Percentiles rank a stretch among this genome's conserved stretches.
These are phyloP conservation scores for Piezodorus guildinii DNA, from an alignment of 1,140 invertebrate genomes.

Conservation along the genomic window DNA sequence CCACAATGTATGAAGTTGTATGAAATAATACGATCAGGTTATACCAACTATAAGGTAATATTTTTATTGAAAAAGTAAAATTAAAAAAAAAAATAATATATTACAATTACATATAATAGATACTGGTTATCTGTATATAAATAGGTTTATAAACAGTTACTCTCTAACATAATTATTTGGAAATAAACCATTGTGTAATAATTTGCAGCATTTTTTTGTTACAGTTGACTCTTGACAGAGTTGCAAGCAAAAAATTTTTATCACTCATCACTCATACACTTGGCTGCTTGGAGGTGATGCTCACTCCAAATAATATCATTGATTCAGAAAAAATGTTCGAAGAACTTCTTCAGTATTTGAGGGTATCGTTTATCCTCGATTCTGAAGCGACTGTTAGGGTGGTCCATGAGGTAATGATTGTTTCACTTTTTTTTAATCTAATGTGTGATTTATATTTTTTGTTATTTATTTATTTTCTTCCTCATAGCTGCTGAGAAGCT, in stretches of 20 bases:
- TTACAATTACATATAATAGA: no score
- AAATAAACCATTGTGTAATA: no score
- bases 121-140: no score
- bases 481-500: slow-evolving; percentile 57
- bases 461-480: not conserved
- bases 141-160: no score
- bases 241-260: slow-evolving; percentile 60
- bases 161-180: no score
- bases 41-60: slow-evolving; percentile 63
- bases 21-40: slow-evolving; percentile 58
- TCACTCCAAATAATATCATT: slow-evolving; percentile 59
- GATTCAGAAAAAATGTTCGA: slow-evolving; percentile 65
- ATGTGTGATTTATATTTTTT: not conserved
- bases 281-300: slow-evolving; percentile 55
- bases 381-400: slow-evolving; percentile 59
- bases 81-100: no score
- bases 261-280: slow-evolving; percentile 53
- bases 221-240: slow-evolving; percentile 58
- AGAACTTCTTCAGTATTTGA: slow-evolving; percentile 67
- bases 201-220: slow-evolving; percentile 31
- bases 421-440: not conserved
- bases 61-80: not conserved
- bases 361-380: slow-evolving; percentile 55
- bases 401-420: slow-evolving; percentile 51
- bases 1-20: slow-evolving; percentile 69